Evolutionary conservation across 2,113 vertebrate genomes (phyloP).

Genomic region (Naja naja): DNA sequence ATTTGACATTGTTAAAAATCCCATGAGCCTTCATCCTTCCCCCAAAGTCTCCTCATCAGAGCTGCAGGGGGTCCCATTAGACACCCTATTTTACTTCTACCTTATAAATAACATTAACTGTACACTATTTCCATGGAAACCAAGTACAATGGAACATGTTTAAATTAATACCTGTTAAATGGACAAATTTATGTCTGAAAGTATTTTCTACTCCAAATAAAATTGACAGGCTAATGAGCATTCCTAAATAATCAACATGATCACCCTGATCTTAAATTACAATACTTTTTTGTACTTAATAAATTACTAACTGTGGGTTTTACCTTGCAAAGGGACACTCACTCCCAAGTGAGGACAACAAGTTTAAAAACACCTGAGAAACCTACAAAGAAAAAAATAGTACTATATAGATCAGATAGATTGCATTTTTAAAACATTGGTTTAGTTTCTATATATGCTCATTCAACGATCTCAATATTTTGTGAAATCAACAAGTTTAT

Average conservation of each 20-base stretch:
- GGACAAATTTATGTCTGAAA: constrained; percentile 62
- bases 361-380: constrained; percentile 28
- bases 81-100: constrained; percentile 66
- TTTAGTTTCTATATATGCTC: not conserved
- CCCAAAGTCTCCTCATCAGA: constrained; percentile 65
- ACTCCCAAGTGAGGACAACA: not conserved
- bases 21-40: constrained; percentile 56
- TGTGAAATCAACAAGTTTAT: not conserved
- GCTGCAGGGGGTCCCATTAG: constrained; percentile 66
- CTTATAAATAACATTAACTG: constrained; percentile 71
- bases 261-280: constrained; percentile 47
- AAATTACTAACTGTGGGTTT: constrained; percentile 5
- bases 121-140: constrained; percentile 69
- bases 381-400: constrained; percentile 24
- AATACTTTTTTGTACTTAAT: constrained; percentile 42
- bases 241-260: constrained; percentile 46
- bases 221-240: constrained; percentile 52
- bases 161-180: constrained; percentile 62
- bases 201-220: constrained; percentile 48
- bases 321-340: constrained; percentile 14
- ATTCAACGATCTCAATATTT: not conserved
- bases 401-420: constrained; percentile 10
- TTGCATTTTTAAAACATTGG: not conserved
- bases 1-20: constrained; percentile 58
- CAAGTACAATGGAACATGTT: constrained; percentile 65